Evolutionary conservation across 1,140 invertebrate species (phyloP).

Genomic region (Pachypeltis micranthus): DNA sequence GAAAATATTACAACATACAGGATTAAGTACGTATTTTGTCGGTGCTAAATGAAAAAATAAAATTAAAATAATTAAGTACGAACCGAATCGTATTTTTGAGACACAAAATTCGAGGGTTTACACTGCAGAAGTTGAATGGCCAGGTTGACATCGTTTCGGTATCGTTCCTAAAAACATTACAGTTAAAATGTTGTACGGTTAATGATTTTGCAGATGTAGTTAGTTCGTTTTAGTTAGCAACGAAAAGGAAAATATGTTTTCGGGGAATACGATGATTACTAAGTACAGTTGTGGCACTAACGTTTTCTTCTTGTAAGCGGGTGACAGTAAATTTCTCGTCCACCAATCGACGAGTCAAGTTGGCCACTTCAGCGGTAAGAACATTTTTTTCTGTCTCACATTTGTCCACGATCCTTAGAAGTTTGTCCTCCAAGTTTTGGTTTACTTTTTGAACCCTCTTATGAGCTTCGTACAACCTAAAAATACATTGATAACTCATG

Average conservation of each 20-base stretch:
- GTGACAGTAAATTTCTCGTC: constrained; percentile 77
- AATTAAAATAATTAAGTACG: constrained; percentile 35
- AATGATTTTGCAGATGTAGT: no score
- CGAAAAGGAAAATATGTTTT: no score
- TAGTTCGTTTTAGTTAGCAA: no score
- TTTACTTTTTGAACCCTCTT: constrained; percentile 90
- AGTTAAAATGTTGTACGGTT: constrained; percentile 6
- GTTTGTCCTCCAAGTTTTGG: constrained; percentile 87
- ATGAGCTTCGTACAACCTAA: constrained; percentile 79
- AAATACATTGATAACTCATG: constrained; percentile 28
- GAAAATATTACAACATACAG: constrained; percentile 32
- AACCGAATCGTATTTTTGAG: constrained; percentile 83
- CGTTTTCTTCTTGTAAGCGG: constrained; percentile 84
- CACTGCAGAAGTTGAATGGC: constrained; percentile 89
- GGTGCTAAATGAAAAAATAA: no score
- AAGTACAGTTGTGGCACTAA: constrained; percentile 48
- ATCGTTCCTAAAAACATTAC: constrained; percentile 64
- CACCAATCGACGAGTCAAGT: constrained; percentile 72
- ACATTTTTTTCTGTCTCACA: constrained; percentile 82
- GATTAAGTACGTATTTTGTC: background rate
- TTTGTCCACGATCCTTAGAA: constrained; percentile 82
- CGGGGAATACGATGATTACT: no score
- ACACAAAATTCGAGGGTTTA: constrained; percentile 87
- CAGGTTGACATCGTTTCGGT: constrained; percentile 86
- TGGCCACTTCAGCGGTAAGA: constrained; percentile 75